Evolutionary conservation across 2,113 vertebrate genomes (phyloP), one percentile per base, ranked within the genome.

Genomic region (Vicugna pacos): DNA sequence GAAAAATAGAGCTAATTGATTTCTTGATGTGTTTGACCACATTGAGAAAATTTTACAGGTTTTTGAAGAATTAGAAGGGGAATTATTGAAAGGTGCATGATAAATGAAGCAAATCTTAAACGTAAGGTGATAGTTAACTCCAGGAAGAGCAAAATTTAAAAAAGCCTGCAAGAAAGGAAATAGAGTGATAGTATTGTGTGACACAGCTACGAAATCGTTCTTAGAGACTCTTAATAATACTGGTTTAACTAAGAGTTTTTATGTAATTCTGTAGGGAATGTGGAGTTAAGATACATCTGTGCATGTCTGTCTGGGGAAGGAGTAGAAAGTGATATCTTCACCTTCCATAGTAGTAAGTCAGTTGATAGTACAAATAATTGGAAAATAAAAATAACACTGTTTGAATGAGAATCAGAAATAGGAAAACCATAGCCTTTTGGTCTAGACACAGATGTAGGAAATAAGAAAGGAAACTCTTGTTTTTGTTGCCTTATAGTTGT

Each of bases 21-120:
- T 93, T 77, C 26, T 84, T 89, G 30, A n/a, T 75, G 46, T 48
- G 24, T 92, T 70, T 89, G 16, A 75, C n/a, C 58, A 80, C 46
- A 75, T 0, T 75, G 83, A 85, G 72, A 92, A 73, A 60, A 80
- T 12, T 62, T 94, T 80, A 81, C 1, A 56, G n/a, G 64, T 96
- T 32, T 81, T 90, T 90, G 46, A 86, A 90, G 35, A 80, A n/a
- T 76, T 76, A 79, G 50, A 89, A 94, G 38, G 19, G 50, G 19
- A 88, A 67, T 91, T 70, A 80, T 75, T 79, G 73, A 56, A 94
- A 94, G 20, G 9, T 56, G 26, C 35, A 35, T 94, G 20, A 70
- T 30, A 92, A 75, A 82, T 54, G 60, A 81, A 90, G 46, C n/a
- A 58, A 90, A 72, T 86, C 65, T 70, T 70, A 81, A 58, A 86